These are phyloP conservation scores for Megastigmus dorsalis DNA, from an alignment of 2,888 invertebrate species.

Conservation along the genomic window DNA sequence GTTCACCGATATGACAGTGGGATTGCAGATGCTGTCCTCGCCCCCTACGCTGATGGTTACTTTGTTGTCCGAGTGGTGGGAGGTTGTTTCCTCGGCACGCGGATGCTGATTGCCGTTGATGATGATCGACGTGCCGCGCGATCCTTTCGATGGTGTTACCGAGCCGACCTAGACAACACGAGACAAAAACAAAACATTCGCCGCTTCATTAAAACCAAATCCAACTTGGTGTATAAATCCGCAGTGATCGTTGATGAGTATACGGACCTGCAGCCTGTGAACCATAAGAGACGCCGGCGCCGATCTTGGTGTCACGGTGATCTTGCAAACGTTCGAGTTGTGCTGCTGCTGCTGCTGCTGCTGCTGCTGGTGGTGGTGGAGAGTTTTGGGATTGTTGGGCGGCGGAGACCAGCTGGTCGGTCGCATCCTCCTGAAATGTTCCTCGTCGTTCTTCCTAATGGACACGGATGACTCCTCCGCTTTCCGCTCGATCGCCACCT, in stretches of 20 bases:
- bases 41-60: slow-evolving; percentile 75
- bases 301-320: slow-evolving; percentile 62
- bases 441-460: slow-evolving; percentile 43
- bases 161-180: slow-evolving; percentile 45
- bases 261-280: slow-evolving; percentile 69
- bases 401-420: slow-evolving; percentile 72
- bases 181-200: no score
- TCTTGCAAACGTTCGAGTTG: slow-evolving; percentile 67
- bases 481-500: background rate
- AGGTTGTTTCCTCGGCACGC: background rate
- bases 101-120: slow-evolving; percentile 66
- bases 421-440: slow-evolving; percentile 69
- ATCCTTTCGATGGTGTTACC: slow-evolving; percentile 73
- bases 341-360: slow-evolving; percentile 3
- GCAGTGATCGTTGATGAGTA: no score
- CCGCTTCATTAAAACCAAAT: no score
- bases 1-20: slow-evolving; percentile 72
- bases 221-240: no score
- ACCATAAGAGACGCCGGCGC: slow-evolving; percentile 58
- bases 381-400: slow-evolving; percentile 55
- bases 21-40: slow-evolving; percentile 69
- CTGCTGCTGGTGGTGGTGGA: background rate
- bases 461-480: background rate
- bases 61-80: slow-evolving; percentile 68
- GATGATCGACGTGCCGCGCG: slow-evolving; percentile 81